Percentiles rank a stretch among this genome's conserved stretches.
phyloP scores from a whole-genome alignment of 2,797 vertebrate species.

The Austrolebias charrua region DNA sequence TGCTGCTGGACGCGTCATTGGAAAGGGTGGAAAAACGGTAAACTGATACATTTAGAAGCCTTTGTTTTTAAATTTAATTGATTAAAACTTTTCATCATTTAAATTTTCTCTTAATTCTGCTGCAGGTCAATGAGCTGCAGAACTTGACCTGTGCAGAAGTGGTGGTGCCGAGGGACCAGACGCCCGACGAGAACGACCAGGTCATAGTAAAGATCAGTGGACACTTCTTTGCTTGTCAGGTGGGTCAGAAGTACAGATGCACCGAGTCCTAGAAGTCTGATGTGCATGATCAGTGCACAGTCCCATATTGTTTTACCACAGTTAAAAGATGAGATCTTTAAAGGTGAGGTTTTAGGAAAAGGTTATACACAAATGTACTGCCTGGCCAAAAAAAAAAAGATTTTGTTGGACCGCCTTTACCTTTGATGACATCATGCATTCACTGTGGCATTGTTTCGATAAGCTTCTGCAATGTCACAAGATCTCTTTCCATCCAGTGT shows the following conservation, averaged over 20 bases:
- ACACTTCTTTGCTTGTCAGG: slow-evolving; percentile 99
- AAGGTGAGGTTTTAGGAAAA: too few species aligned
- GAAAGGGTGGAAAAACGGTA: slow-evolving; percentile 99
- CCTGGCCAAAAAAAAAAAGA: too few species aligned
- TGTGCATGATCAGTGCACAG: too few species aligned
- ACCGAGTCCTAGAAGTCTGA: too few species aligned
- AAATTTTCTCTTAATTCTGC: not conserved
- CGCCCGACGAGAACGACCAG: slow-evolving; percentile 97
- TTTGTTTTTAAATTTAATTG: not conserved
- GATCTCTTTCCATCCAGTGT: too few species aligned
- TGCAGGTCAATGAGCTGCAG: slow-evolving; percentile 97
- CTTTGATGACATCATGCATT: too few species aligned
- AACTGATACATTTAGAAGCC: slow-evolving; percentile 2
- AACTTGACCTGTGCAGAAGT: slow-evolving; percentile 98
- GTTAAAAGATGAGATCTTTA: too few species aligned
- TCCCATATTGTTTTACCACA: too few species aligned
- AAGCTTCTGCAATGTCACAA: too few species aligned
- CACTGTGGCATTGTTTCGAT: too few species aligned
- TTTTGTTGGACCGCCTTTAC: too few species aligned
- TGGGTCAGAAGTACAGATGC: slow-evolving; percentile 51
- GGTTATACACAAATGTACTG: too few species aligned
- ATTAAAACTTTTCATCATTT: not conserved
- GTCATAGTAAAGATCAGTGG: slow-evolving; percentile 99
- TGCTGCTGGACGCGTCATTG: slow-evolving; percentile 97
- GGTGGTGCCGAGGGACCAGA: slow-evolving; percentile 98